phyloP scores from a whole-genome alignment of 2,797 vertebrate genomes.

The Scolopax bukidnonensis region DNA sequence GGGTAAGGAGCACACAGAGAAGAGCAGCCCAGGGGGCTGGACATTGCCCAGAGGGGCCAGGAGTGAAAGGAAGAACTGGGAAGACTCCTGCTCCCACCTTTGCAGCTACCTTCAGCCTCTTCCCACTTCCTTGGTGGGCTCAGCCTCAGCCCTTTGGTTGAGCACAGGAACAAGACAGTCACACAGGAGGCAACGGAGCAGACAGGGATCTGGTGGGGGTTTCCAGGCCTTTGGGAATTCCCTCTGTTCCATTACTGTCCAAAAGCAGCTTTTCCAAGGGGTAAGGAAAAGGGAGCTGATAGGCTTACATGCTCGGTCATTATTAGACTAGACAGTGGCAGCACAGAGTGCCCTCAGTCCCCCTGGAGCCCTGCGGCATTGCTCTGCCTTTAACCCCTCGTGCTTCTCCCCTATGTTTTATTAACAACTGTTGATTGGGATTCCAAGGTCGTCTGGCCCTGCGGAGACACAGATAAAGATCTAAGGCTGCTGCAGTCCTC shows the following conservation, averaged over 20 bases:
- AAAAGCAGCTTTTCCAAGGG: neutral
- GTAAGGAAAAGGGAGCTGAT: neutral
- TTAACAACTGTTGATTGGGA: slow-evolving; percentile 27
- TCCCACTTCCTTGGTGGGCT: accelerated
- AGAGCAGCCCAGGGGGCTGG: neutral
- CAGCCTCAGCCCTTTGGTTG: neutral
- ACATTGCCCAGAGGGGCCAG: neutral
- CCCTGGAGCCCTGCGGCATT: neutral
- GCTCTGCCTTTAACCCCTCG: neutral
- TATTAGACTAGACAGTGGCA: neutral
- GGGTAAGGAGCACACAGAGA: neutral
- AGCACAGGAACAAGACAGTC: neutral
- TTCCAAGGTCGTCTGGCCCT: neutral
- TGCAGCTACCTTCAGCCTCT: neutral
- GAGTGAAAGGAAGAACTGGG: neutral
- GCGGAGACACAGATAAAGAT: neutral
- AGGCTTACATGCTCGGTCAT: accelerated
- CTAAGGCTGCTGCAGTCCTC: neutral
- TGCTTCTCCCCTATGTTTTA: neutral
- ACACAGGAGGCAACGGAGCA: neutral
- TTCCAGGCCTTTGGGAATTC: neutral
- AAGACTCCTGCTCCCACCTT: neutral
- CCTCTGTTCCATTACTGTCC: neutral
- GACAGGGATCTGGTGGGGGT: neutral
- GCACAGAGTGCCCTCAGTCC: neutral